phyloP scores from a whole-genome alignment of 1,140 invertebrate genomes.

The Trichogramma pretiosum region DNA sequence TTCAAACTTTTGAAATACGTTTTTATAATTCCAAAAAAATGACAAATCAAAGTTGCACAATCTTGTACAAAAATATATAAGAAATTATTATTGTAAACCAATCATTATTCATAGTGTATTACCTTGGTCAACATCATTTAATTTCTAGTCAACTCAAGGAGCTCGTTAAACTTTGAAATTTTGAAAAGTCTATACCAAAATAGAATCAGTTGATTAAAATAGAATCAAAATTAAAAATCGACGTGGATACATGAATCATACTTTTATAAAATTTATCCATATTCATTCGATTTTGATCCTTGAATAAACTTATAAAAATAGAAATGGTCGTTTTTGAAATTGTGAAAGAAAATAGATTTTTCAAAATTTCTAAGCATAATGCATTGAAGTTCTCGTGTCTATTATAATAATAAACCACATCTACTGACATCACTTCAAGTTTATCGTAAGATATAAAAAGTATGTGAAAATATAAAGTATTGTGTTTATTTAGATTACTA shows the following conservation, averaged over 20 bases:
- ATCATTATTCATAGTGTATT: conserved; percentile 2
- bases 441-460: conserved; percentile 8
- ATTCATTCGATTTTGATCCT: too few species aligned
- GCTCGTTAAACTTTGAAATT: conserved; percentile 12
- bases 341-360: conserved; percentile 6
- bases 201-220: not conserved
- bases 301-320: too few species aligned
- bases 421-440: conserved; percentile 11
- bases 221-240: conserved; percentile 5
- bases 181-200: conserved; percentile 9
- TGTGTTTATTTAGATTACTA: conserved; percentile 12
- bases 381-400: conserved; percentile 11
- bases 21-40: not conserved
- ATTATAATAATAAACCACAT: conserved; percentile 12
- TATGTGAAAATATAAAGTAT: conserved; percentile 4
- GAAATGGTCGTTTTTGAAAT: too few species aligned
- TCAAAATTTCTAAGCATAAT: conserved; percentile 14
- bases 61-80: too few species aligned
- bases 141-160: conserved; percentile 4
- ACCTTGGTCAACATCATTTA: conserved; percentile 6
- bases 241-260: conserved; percentile 4
- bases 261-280: not conserved
- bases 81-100: not conserved
- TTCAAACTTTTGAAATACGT: conserved; percentile 3
- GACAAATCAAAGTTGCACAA: conserved; percentile 1